Percentiles rank a stretch among this genome's conserved stretches.
Evolutionary conservation across 2,888 invertebrate species (phyloP).

Genomic region (Agonum fuliginosum): DNA sequence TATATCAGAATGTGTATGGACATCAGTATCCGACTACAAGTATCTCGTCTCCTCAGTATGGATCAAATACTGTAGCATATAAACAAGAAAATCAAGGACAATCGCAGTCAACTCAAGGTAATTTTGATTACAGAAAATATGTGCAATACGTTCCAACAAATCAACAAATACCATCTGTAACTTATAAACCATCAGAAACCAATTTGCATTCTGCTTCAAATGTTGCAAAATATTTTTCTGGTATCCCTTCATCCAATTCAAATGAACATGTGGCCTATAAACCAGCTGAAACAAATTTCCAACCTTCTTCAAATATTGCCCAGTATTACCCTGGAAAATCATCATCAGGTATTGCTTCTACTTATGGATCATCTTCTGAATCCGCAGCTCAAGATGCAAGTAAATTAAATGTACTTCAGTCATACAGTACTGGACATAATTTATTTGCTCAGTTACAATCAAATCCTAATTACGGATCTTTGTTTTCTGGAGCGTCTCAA

Average conservation of each 20-base stretch:
- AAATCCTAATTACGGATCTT: background rate
- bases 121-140: constrained; percentile 2
- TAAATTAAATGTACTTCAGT: background rate
- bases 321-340: background rate
- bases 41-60: background rate
- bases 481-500: background rate
- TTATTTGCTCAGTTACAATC: background rate
- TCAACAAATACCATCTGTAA: background rate
- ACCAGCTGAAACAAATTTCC: background rate
- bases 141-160: background rate
- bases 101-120: background rate
- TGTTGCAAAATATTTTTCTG: background rate
- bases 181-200: background rate
- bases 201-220: background rate
- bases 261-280: background rate
- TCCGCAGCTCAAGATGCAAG: background rate
- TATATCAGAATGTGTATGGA: background rate
- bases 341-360: background rate
- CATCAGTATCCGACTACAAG: background rate
- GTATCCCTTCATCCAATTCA: background rate
- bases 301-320: background rate
- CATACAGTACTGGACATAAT: background rate
- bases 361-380: background rate
- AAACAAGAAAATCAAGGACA: background rate
- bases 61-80: background rate